Evolutionary conservation across 2,113 vertebrate genomes (phyloP).

Genomic region (Alligator sinensis): DNA sequence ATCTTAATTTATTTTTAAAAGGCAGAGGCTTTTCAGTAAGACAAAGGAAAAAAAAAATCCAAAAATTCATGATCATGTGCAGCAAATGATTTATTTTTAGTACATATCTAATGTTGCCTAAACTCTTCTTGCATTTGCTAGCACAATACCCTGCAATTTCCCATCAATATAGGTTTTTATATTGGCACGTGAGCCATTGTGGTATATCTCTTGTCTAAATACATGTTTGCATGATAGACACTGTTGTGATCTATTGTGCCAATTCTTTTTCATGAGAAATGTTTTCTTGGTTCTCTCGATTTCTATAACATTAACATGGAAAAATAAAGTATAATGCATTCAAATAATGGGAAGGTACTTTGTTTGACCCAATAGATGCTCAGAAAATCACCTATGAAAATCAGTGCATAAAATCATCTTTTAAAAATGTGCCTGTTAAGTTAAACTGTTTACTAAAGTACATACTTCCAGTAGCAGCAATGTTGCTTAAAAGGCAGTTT

Average conservation of each 20-base stretch:
- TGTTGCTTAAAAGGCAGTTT: not conserved
- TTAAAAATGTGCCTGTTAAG: not conserved
- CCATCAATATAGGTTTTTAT: not conserved
- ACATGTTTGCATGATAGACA: not conserved
- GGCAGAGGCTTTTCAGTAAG: not conserved
- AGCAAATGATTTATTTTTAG: not conserved
- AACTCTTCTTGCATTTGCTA: not conserved
- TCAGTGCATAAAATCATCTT: not conserved
- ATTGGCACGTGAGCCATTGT: not conserved
- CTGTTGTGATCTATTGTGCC: not conserved
- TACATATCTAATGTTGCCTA: not conserved
- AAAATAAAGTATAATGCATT: not conserved
- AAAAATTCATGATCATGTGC: not conserved
- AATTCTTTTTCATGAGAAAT: conserved; percentile 6
- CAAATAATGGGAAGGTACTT: not conserved
- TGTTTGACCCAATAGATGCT: not conserved
- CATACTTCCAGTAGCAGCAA: not conserved
- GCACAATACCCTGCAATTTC: not conserved
- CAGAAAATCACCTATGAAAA: not conserved
- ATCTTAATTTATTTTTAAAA: conserved; percentile 11
- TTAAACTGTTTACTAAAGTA: not conserved
- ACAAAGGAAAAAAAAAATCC: too few relatives aligned
- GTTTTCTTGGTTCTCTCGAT: not conserved
- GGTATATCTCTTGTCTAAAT: not conserved
- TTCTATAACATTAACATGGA: not conserved